phyloP scores from a whole-genome alignment of 2,888 invertebrate species.

The Chymomyza caudatula region DNA sequence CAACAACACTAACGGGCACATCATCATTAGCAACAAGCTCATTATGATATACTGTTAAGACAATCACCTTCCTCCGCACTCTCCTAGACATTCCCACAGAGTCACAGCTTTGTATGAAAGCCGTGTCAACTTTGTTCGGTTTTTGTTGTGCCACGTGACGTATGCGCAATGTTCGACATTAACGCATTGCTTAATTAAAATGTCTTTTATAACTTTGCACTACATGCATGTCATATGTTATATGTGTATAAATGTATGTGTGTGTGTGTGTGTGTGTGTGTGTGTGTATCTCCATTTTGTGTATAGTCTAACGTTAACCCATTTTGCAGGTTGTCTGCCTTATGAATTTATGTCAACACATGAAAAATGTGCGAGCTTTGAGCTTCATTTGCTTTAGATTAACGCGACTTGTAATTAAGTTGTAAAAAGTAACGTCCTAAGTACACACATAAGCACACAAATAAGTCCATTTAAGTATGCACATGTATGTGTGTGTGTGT shows the following conservation, averaged over 20 bases:
- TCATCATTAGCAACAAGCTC: slow-evolving; percentile 34
- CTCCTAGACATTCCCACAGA: background rate
- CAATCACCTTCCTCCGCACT: background rate
- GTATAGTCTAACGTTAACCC: background rate
- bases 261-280: background rate
- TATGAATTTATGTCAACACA: background rate
- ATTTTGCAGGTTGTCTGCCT: background rate
- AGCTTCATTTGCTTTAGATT: slow-evolving; percentile 61
- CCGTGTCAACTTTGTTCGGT: background rate
- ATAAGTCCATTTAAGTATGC: background rate
- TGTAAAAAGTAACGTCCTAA: slow-evolving; percentile 63
- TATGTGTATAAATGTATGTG: background rate
- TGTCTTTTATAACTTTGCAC: slow-evolving; percentile 16
- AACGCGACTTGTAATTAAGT: slow-evolving; percentile 59
- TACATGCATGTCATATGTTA: background rate
- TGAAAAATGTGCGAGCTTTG: background rate
- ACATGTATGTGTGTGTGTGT: slow-evolving; percentile 4
- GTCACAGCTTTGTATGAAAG: slow-evolving; percentile 30
- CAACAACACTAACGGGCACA: slow-evolving; percentile 24
- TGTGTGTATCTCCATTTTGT: background rate
- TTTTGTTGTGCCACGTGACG: background rate
- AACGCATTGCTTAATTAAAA: slow-evolving; percentile 33
- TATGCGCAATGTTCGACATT: slow-evolving; percentile 16
- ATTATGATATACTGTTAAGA: background rate
- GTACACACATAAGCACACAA: slow-evolving; percentile 40